These are phyloP conservation scores for Sciaenops ocellatus DNA, from an alignment of 2,797 vertebrate genomes.

Conservation along the genomic window DNA sequence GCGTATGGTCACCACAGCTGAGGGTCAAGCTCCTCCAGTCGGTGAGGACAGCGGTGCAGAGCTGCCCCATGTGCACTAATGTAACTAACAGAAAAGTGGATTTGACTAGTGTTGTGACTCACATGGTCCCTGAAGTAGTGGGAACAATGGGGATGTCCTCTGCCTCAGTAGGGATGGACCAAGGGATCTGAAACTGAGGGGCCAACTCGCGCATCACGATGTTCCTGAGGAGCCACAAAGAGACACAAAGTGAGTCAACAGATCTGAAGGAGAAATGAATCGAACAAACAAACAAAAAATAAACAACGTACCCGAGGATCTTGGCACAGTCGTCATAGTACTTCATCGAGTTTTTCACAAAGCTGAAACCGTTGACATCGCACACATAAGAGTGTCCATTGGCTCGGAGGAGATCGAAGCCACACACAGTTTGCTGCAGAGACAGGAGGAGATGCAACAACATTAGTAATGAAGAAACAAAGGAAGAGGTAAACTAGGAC, in stretches of 20 bases:
- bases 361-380: slow-evolving; percentile 99
- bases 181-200: slow-evolving; percentile 98
- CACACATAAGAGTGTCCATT: slow-evolving; percentile 98
- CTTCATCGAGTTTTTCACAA: slow-evolving; percentile 99
- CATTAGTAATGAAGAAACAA: neutral
- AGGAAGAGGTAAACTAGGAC: neutral
- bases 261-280: neutral
- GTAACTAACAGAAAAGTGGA: neutral
- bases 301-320: slow-evolving; percentile 91
- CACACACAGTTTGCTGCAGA: slow-evolving; percentile 97
- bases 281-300: neutral
- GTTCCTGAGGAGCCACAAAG: slow-evolving; percentile 84
- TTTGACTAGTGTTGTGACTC: slow-evolving; percentile 63
- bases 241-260: neutral
- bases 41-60: too few relatives aligned
- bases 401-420: slow-evolving; percentile 97
- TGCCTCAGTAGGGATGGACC: slow-evolving; percentile 98
- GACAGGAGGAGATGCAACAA: neutral
- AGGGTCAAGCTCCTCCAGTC: too few relatives aligned
- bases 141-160: slow-evolving; percentile 99
- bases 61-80: too few relatives aligned
- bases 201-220: slow-evolving; percentile 98
- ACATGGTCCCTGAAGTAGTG: slow-evolving; percentile 99
- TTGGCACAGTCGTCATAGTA: slow-evolving; percentile 99
- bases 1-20: too few relatives aligned